Evolutionary conservation across 2,113 vertebrate species (phyloP).

Genomic region (Columba janthina): DNA sequence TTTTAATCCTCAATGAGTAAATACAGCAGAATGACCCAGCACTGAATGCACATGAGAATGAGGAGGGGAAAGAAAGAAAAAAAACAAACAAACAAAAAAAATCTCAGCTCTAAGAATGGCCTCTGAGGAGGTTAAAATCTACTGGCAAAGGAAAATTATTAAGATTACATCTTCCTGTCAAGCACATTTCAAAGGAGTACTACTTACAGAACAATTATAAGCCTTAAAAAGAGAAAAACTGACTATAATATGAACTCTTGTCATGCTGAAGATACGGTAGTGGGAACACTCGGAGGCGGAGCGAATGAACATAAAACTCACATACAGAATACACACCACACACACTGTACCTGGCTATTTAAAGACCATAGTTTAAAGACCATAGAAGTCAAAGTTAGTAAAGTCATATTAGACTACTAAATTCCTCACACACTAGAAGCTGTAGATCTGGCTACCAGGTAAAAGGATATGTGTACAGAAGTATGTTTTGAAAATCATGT

Average conservation of each 20-base stretch:
- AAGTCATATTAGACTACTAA: neutral
- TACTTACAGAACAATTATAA: conserved; percentile 29
- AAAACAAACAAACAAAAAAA: too few relatives aligned
- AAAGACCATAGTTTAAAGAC: conserved; percentile 10
- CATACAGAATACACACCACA: conserved; percentile 15
- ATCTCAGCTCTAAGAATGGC: neutral
- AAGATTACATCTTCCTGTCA: conserved; percentile 8
- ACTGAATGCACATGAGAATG: neutral
- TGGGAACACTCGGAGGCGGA: neutral
- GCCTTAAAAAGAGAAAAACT: conserved; percentile 35
- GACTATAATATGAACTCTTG: conserved; percentile 33
- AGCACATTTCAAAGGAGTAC: conserved; percentile 7
- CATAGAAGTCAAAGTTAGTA: neutral
- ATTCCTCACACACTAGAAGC: neutral
- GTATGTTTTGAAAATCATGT: neutral
- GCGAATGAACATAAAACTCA: conserved; percentile 48
- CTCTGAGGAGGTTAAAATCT: neutral
- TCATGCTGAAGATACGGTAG: conserved; percentile 17
- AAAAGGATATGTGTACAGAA: neutral
- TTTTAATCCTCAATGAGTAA: neutral
- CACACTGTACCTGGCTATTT: neutral
- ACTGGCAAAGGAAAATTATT: neutral
- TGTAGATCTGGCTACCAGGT: neutral
- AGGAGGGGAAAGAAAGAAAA: too few relatives aligned
- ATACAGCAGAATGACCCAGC: neutral